A percentile compares a stretch with the other conserved stretches of the same genome.
These are phyloP conservation scores for Drosophila kurseongensis DNA, from an alignment of 1,140 invertebrate species.

Conservation along the genomic window DNA sequence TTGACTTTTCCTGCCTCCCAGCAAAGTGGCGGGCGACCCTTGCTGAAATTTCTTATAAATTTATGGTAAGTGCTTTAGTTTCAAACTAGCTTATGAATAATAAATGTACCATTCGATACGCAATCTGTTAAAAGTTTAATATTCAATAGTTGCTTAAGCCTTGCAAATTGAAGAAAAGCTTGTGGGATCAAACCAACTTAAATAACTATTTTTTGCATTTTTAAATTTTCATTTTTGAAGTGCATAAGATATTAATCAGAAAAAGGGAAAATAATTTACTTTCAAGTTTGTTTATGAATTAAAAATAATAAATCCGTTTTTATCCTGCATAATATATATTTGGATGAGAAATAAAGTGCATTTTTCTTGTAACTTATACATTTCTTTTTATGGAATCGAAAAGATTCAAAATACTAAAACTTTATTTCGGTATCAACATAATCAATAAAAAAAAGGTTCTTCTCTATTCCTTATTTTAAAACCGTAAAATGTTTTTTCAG, in stretches of 20 bases:
- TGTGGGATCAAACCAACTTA: not conserved
- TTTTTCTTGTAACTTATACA: too few species aligned
- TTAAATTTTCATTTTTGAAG: not conserved
- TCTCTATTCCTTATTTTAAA: too few species aligned
- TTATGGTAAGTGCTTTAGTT: constrained; percentile 52
- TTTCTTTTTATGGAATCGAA: too few species aligned
- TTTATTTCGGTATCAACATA: too few species aligned
- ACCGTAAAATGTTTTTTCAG: too few species aligned
- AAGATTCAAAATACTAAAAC: too few species aligned
- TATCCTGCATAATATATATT: too few species aligned
- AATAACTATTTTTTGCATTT: not conserved
- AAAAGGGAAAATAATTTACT: not conserved
- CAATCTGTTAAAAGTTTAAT: constrained; percentile 34
- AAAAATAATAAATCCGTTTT: not conserved
- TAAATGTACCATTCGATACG: constrained; percentile 26
- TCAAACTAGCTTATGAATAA: constrained; percentile 38
- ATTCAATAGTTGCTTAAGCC: constrained; percentile 1
- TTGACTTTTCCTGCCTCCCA: constrained; percentile 53
- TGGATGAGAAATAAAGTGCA: too few species aligned
- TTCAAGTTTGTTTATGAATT: not conserved
- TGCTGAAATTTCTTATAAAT: constrained; percentile 23
- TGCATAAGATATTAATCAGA: not conserved
- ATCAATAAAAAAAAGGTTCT: too few species aligned
- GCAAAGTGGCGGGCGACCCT: constrained; percentile 6
- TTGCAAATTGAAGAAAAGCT: not conserved